Evolutionary conservation across 2,888 invertebrate species (phyloP), one percentile per base, ranked within the genome.

Genomic region (Eristalinus aeneus): DNA sequence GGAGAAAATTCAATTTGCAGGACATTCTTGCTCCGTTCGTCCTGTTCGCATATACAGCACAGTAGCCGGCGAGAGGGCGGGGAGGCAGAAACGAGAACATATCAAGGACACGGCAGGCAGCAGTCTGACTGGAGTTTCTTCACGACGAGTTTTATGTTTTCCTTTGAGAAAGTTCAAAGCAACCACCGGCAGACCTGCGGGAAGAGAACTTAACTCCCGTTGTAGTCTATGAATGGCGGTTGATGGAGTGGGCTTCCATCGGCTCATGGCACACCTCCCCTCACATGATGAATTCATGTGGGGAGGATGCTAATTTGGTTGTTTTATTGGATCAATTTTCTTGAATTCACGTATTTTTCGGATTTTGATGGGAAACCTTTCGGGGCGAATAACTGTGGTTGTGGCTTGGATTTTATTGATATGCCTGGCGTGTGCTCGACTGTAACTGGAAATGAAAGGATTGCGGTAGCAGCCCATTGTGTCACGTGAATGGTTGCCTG

Each of bases 301-400:
- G 61, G 54, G 31, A 77, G 69, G 63, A 69, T 77, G 77, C 69
- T 71, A 77, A 77, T 69, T 77, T 77, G 63, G 22, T 39, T 63
- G 69, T 22, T 77, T 69, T 63, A 77, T 71, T 71, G 77, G 63
- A 77, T 77, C 77, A 71, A 77, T 71, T 77, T 69, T 61, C 61
- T 61, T 68, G 68, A 69, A 76, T 76, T 77, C 36, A 54, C 36
- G 54, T 54, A 77, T 58, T 39, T 68, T 69, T 54, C 53, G 63
- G 68, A 68, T 76, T 64, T 76, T 22, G 69, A 63, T 69, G 36
- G 36, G 69, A 71, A 77, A 36, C 63, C 63, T 64, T 77, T 69
- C 64, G 53, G 69, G 69, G 20, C 63, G 31, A 68, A 76, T 68
- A 68, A 60, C 61, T 54, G 34, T 53, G 53, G 68, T 12, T 16